phyloP scores from a whole-genome alignment of 1,140 invertebrate species.

The Hirudo medicinalis region DNA sequence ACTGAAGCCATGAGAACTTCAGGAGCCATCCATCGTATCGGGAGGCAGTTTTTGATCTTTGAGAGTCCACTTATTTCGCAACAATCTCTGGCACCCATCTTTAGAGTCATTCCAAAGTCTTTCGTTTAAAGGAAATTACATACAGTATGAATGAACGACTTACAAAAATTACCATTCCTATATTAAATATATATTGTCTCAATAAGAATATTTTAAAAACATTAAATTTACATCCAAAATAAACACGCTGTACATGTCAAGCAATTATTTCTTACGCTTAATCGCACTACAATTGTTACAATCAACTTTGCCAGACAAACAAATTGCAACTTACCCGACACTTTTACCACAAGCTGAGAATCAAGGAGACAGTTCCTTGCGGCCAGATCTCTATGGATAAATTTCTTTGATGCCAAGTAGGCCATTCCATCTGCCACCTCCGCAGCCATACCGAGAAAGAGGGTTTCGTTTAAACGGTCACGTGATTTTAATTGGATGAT shows the following conservation, averaged over 20 bases:
- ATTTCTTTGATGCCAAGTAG: conserved; percentile 16
- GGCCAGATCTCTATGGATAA: conserved; percentile 18
- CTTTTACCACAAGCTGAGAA: neutral
- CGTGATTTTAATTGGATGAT: neutral
- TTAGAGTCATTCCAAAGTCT: neutral
- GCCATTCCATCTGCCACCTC: conserved; percentile 19
- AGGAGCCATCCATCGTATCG: conserved; percentile 98
- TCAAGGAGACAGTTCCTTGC: conserved; percentile 15
- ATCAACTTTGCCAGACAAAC: neutral
- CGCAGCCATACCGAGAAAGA: neutral
- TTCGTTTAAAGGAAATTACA: neutral
- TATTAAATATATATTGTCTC: no score
- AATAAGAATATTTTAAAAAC: no score
- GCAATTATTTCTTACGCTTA: no score
- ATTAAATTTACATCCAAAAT: no score
- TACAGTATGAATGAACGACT: neutral
- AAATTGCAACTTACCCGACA: neutral
- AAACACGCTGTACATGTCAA: no score
- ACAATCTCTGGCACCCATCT: neutral
- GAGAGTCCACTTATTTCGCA: no score
- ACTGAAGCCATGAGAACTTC: conserved; percentile 85
- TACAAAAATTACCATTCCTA: no score
- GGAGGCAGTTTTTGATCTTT: conserved; percentile 54
- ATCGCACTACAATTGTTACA: neutral
- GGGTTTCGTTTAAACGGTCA: neutral